phyloP scores from a whole-genome alignment of 1,140 invertebrate genomes.

The Pogonomyrmex californicus region DNA sequence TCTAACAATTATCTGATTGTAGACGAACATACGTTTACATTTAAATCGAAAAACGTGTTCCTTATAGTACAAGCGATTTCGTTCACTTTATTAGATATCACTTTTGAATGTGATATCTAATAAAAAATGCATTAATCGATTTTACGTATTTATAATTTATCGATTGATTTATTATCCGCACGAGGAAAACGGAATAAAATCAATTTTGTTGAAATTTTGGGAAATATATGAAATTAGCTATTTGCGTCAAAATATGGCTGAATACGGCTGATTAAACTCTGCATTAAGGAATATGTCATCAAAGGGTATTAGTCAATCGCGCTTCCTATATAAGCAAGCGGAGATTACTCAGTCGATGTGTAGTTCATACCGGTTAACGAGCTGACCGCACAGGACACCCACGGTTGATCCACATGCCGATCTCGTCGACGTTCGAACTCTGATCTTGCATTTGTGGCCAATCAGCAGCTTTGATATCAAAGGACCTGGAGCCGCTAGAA shows the following conservation, averaged over 20 bases:
- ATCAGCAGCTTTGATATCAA: conserved; percentile 72
- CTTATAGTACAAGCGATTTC: neutral
- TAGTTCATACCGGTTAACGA: conserved; percentile 73
- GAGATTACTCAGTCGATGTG: conserved; percentile 63
- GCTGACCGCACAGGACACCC: conserved; percentile 70
- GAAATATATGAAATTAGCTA: neutral
- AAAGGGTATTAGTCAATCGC: conserved; percentile 69
- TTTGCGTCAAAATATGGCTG: neutral
- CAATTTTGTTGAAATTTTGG: neutral
- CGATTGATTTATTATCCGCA: neutral
- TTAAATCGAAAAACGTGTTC: neutral
- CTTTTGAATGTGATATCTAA: neutral
- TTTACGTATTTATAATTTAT: neutral
- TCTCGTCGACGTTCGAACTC: conserved; percentile 50
- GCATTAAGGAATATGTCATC: conserved; percentile 34
- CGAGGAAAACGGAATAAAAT: neutral
- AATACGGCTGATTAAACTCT: conserved; percentile 1
- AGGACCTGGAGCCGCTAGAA: conserved; percentile 46
- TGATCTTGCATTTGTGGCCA: conserved; percentile 73
- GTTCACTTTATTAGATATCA: too few species aligned
- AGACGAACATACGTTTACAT: neutral
- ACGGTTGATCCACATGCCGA: conserved; percentile 65
- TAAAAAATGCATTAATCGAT: conserved; percentile 25
- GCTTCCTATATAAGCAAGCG: conserved; percentile 57
- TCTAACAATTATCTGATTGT: neutral